Evolutionary conservation across 2,888 invertebrate genomes (phyloP), one percentile per base, ranked within the genome.

Genomic region (Drosophila monieri): DNA sequence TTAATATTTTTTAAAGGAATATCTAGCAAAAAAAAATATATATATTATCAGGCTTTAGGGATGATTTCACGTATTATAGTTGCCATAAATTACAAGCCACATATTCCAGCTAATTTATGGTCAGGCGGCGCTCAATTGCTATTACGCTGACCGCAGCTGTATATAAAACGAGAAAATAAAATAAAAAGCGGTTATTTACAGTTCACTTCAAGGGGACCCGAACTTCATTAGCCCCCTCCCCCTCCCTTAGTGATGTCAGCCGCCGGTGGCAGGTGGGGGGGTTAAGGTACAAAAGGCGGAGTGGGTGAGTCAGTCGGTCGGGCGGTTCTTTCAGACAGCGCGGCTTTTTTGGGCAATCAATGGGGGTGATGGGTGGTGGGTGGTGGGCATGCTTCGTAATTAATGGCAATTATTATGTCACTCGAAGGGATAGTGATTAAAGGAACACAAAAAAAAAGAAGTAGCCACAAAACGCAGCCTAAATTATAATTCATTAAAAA

Each of bases 311-410:
- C 44, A 60, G 48, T 61, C 35, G 53, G 54, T 41, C 59, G 56
- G 35, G 35, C 46, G 30, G 32, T 48, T 43, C 37, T 32, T 41
- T 59, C 68, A 79, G 79, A 78, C 79, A 52, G 60, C 51, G 30
- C 60, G 79, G 77, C 68, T 68, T 35, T 6, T 35, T 35, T 6
- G 35, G 35, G 35, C 14, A 35, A 6, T 6, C 35, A 2, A 14
- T 55, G 21, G 5, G 21, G 48, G 37, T 25, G 35, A 1, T 43
- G 43, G 21, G 43, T 5, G 21, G 43, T 12, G 3, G 43, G 21
- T 41, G 41, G 18, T 18, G 3, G 41, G 18, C 39, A 23, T 44
- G 35, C 44, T 76, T 64, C 60, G 58, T 55, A 62, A 59, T 78
- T 75, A 66, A 61, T 53, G 53, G 37, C 54, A 52, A 60, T 64